phyloP scores from a whole-genome alignment of 2,888 invertebrate species.

The Gasteruption jaculator region DNA sequence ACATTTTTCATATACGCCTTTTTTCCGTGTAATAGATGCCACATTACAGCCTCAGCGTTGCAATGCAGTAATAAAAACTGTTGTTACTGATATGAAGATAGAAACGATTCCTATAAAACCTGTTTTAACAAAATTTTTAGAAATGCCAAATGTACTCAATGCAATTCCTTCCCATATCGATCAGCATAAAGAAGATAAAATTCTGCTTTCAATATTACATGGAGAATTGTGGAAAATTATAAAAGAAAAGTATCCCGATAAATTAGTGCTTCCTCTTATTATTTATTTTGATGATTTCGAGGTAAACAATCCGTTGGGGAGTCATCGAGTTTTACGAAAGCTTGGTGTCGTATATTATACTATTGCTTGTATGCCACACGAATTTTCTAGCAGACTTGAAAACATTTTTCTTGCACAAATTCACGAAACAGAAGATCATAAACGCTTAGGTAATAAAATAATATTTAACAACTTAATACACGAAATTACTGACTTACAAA shows the following conservation, averaged over 20 bases:
- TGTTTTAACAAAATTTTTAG: constrained; percentile 20
- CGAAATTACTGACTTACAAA: constrained; percentile 19
- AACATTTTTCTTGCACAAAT: constrained; percentile 22
- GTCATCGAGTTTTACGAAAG: constrained; percentile 16
- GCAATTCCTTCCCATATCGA: constrained; percentile 11
- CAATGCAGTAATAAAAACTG: constrained; percentile 4
- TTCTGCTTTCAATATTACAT: constrained; percentile 13
- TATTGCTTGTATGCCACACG: constrained; percentile 15
- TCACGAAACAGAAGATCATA: constrained; percentile 15
- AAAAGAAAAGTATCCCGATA: constrained; percentile 10
- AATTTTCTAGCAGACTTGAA: constrained; percentile 19
- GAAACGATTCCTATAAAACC: constrained; percentile 16
- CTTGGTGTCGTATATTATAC: constrained; percentile 20
- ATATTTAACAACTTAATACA: constrained; percentile 17
- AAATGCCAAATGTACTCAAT: constrained; percentile 19
- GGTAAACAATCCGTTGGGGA: constrained; percentile 20
- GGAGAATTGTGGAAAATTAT: constrained; percentile 18
- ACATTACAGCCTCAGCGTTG: not conserved
- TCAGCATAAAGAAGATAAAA: constrained; percentile 2
- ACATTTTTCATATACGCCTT: not conserved
- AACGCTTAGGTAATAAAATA: constrained; percentile 17
- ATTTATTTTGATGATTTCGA: constrained; percentile 21
- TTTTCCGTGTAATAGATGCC: not conserved
- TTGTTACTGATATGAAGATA: constrained; percentile 6
- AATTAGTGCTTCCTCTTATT: constrained; percentile 17